Conservation (phyloP, 2,888 invertebrate species). For the Micropterix aruncella region DNA sequence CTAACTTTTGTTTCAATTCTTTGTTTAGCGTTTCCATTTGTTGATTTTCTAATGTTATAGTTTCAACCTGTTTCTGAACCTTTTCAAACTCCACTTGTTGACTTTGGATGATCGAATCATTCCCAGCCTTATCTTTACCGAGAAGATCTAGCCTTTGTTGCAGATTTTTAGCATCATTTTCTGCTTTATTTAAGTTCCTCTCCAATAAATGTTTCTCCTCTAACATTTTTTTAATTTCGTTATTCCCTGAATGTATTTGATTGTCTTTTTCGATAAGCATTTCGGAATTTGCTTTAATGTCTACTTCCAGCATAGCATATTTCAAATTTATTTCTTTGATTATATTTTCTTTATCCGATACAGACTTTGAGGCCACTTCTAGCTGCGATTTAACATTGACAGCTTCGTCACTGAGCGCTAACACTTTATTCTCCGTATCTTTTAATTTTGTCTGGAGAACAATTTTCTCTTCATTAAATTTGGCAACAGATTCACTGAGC, state of each 20-base stretch:
- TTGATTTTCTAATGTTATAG: conserved; percentile 24
- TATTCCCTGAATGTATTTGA: conserved; percentile 26
- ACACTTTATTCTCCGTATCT: conserved; percentile 22
- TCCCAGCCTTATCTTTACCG: conserved; percentile 27
- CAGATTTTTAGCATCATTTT: conserved; percentile 23
- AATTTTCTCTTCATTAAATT: conserved; percentile 28
- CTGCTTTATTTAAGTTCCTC: conserved; percentile 27
- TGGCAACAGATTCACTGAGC: conserved; percentile 28
- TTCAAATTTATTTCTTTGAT: conserved; percentile 29
- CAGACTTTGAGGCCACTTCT: conserved; percentile 17
- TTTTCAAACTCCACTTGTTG: conserved; percentile 25
- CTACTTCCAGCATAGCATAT: conserved; percentile 31
- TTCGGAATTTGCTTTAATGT: conserved; percentile 31
- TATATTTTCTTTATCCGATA: conserved; percentile 26
- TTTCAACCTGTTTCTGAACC: conserved; percentile 23
- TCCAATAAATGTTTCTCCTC: conserved; percentile 33
- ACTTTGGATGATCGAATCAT: conserved; percentile 28
- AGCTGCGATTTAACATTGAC: conserved; percentile 22
- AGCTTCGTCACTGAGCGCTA: conserved; percentile 19
- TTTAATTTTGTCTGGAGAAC: conserved; percentile 27
- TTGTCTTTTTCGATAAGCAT: conserved; percentile 33
- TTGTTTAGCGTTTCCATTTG: conserved; percentile 21
- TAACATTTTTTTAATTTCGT: conserved; percentile 24
- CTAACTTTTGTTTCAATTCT: conserved; percentile 20
- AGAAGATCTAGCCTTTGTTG: conserved; percentile 31